A percentile compares a stretch with the other conserved stretches of the same genome.
Evolutionary conservation across 2,888 invertebrate genomes (phyloP).

Genomic region (Pristionchus exspectatus): DNA sequence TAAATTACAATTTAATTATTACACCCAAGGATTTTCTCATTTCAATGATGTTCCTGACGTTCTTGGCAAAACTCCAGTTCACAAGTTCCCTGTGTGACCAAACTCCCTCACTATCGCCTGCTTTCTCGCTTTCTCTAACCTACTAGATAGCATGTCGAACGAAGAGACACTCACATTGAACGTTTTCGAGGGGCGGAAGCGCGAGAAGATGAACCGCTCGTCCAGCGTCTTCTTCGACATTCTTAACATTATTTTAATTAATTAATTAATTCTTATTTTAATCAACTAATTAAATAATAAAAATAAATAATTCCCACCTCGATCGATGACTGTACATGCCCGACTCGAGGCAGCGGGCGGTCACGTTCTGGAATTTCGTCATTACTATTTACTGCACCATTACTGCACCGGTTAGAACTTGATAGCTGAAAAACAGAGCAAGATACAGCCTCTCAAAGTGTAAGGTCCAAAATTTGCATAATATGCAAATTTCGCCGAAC

Average conservation of each 20-base stretch:
- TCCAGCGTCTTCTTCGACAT: constrained; percentile 86
- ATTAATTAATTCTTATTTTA: background rate
- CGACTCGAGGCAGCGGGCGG: background rate
- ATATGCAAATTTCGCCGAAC: too few species aligned
- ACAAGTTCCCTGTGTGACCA: too few species aligned
- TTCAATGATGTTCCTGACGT: too few species aligned
- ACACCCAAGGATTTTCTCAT: too few species aligned
- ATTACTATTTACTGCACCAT: too few species aligned
- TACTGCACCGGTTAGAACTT: too few species aligned
- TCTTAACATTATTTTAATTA: constrained; percentile 78
- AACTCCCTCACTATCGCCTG: too few species aligned
- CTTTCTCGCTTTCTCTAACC: constrained; percentile 82
- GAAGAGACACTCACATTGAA: constrained; percentile 82
- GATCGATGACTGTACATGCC: constrained; percentile 4
- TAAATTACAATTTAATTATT: background rate
- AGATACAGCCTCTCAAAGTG: too few species aligned
- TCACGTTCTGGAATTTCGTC: background rate
- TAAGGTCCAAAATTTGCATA: too few species aligned
- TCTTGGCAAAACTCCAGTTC: too few species aligned
- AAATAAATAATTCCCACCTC: constrained; percentile 34
- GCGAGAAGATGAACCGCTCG: constrained; percentile 88
- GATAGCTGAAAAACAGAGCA: too few species aligned
- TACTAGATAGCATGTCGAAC: background rate
- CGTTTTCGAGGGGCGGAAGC: constrained; percentile 84
- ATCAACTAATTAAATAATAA: background rate